Evolutionary conservation across 2,113 vertebrate species (phyloP).

Genomic region (Triplophysa siluroides): DNA sequence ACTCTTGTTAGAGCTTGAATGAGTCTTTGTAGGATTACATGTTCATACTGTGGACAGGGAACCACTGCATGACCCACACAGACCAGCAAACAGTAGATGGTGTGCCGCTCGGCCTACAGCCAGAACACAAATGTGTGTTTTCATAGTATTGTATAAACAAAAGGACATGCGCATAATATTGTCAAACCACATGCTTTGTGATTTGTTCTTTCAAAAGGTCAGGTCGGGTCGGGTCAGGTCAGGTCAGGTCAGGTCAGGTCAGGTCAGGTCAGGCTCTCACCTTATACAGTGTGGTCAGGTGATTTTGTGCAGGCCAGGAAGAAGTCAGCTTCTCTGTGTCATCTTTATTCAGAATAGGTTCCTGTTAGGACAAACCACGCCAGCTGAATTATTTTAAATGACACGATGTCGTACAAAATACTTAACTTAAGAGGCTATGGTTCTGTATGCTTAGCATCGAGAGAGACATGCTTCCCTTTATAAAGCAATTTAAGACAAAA

Average conservation of each 20-base stretch:
- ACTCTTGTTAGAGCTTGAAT: slow-evolving; percentile 74
- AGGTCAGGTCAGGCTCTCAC: slow-evolving; percentile 52
- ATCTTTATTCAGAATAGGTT: slow-evolving; percentile 72
- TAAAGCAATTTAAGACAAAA: no score
- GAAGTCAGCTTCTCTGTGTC: slow-evolving; percentile 65
- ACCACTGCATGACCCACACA: slow-evolving; percentile 72
- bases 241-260: not conserved
- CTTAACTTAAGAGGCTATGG: no score
- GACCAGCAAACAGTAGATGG: slow-evolving; percentile 73
- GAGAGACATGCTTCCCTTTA: no score
- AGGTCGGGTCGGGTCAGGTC: not conserved
- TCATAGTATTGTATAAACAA: not conserved
- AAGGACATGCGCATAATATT: not conserved
- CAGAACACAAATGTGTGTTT: not conserved
- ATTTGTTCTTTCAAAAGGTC: not conserved
- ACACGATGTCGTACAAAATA: not conserved
- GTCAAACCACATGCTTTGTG: not conserved
- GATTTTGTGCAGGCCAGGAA: slow-evolving; percentile 49
- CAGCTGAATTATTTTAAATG: not conserved
- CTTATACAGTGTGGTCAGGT: slow-evolving; percentile 67
- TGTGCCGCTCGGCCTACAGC: slow-evolving; percentile 72
- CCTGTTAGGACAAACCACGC: slow-evolving; percentile 58
- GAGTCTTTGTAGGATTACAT: slow-evolving; percentile 69
- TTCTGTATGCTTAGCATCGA: no score
- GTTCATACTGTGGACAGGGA: slow-evolving; percentile 72